Evolutionary conservation across 2,113 vertebrate species (phyloP), one percentile per base, ranked within the genome.

Genomic region (Etia nguti): DNA sequence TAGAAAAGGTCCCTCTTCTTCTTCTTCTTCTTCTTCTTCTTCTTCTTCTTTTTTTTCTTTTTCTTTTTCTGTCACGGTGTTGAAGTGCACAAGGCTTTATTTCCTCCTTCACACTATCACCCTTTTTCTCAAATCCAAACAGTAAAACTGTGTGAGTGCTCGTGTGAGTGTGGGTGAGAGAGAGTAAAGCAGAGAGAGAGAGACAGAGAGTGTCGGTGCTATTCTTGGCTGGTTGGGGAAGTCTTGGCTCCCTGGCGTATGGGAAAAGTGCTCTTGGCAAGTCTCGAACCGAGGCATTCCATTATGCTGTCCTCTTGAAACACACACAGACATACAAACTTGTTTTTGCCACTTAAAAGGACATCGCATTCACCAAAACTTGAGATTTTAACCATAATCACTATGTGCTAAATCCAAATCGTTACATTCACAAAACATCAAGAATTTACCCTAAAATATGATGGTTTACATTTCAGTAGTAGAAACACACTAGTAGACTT

Each of bases 231-330:
- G 90, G 90, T 86, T 81, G 92, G 94, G 95, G 92, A 96, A 94
- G 95, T 95, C 95, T 96, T 96, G 96, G 95, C 95, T 96, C 95
- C 86, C 79, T 60, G 73, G 92, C 86, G 94, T 93, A 96, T 96
- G 96, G 95, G 96, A 96, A 96, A 96, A 96, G 94, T 95, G 95
- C 94, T 96, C 89, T 95, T 96, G 96, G 96, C 95, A 94, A 92
- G 88, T 91, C 89, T 92, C 68, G 79, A 93, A 87, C 90, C 80
- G 55, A 93, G 91, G 92, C 94, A 95, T 96, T 96, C 95, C 95
- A 95, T 95, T 95, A 94, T 95, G 93, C 90, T 94, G 90, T 93
- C 87, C 89, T 89, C 90, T 94, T 85, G 70, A 94, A 91, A 90
- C 87, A 85, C 86, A 90, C 88, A 81, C 84, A 91, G 36, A 89